Evolutionary conservation across 2,888 invertebrate species (phyloP), one percentile per base, ranked within the genome.

Genomic region (Chrysina gloriosa): DNA sequence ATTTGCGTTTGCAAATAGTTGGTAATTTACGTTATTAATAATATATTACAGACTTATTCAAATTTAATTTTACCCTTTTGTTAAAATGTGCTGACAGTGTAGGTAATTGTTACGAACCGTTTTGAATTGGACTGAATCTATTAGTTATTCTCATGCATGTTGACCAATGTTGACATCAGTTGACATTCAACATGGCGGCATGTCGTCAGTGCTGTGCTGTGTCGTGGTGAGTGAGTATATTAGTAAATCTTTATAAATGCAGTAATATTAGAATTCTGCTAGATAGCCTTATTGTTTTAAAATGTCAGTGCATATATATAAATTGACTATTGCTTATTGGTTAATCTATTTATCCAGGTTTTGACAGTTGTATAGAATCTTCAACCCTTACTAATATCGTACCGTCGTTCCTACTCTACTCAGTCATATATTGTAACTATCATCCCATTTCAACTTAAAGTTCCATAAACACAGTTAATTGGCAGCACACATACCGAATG

Each of bases 161-260:
- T 91, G 91, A 91, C 91, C 74, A 78, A 84, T 86, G 86, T 90
- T 91, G n/a, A n/a, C n/a, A n/a, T n/a, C n/a, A n/a, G n/a, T n/a
- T n/a, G 91, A 92, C 91, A 92, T 91, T 91, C 91, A 93, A 93
- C 91, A 94, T 94, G 94, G 94, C 94, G 93, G 93, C 92, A 92
- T 93, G 93, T 93, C 92, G 92, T 92, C 92, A 92, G 93, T 94
- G 94, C 92, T 92, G 91, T 94, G 94, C 93, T 93, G 93, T 93
- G 93, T 93, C 93, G 93, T 93, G 94, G 93, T 93, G 90, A 92
- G 93, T 92, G 87, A 79, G 81, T 81, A 79, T 65, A 64, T 67
- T 52, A 67, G 6, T 70, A 64, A 58, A 67, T 67, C 68, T 70
- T 47, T 58, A 50, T 36, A 63, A 69, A 67, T 45, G 34, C 65